Evolutionary conservation across 2,888 invertebrate genomes (phyloP).

Genomic region (Gnatocerus cornutus): DNA sequence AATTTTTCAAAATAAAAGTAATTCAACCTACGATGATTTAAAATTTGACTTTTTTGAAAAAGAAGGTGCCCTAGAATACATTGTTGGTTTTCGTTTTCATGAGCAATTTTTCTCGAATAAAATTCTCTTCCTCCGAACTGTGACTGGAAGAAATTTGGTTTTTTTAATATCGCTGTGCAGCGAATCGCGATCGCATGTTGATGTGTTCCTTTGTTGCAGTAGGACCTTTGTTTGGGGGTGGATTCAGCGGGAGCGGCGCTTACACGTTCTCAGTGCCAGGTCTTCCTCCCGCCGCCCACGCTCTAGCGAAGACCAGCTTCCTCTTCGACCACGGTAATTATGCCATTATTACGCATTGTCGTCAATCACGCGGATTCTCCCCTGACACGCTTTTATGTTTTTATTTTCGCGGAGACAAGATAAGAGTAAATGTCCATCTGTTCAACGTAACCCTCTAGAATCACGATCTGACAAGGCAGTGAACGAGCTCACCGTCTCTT

Average conservation of each 20-base stretch:
- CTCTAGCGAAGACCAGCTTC: conserved; percentile 68
- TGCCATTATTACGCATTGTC: conserved; percentile 53
- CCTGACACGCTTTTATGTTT: conserved; percentile 60
- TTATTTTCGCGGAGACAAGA: conserved; percentile 60
- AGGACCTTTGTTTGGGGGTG: conserved; percentile 69
- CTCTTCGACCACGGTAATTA: conserved; percentile 70
- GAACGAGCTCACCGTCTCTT: conserved; percentile 63
- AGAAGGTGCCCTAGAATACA: too few species aligned
- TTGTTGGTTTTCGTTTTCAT: too few species aligned
- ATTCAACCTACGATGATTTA: too few species aligned
- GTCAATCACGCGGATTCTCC: conserved; percentile 41
- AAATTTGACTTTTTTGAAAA: too few species aligned
- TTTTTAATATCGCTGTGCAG: conserved; percentile 26
- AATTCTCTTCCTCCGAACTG: too few species aligned
- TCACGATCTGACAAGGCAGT: conserved; percentile 58
- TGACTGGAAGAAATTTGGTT: too few species aligned
- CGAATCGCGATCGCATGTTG: conserved; percentile 36
- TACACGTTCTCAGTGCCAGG: conserved; percentile 70
- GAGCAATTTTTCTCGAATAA: too few species aligned
- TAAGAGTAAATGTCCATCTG: conserved; percentile 67
- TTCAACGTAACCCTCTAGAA: conserved; percentile 63
- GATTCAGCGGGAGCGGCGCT: conserved; percentile 66
- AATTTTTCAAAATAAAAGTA: too few species aligned
- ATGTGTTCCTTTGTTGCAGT: conserved; percentile 67
- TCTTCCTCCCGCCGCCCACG: conserved; percentile 68